Base-by-base conservation (phyloP, 2,113 vertebrate species). In the Malurus elegans region DNA sequence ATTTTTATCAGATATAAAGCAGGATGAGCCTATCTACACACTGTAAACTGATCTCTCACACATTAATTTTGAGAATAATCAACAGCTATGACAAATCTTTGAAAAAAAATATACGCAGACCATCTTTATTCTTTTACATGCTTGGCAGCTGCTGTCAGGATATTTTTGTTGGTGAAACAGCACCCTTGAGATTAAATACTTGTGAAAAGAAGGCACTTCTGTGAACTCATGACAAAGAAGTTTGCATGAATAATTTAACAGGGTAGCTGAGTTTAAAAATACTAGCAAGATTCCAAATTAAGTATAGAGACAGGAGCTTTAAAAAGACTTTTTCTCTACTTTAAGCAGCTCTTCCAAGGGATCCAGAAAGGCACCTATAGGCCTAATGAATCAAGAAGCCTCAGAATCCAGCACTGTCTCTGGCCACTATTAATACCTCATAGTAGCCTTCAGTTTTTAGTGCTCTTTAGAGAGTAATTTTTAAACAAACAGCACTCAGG, bases 401-500 rank as follows among this genome's bases (percentile, higher is more conserved):
- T 92, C 75, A 80, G 60, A 86, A 94, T 42, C 25, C 45, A 76
- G 26, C 0, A 0, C 18, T 26, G 18, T 64, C 50, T 88, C 47
- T 66, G 54, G 26, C 36, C 50, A 42, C 29, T 66, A 56, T 31
- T 86, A 83, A 80, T 42, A 76, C n/a, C 34, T 45, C 3, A 0
- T 60, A 86, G 53, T 40, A 86, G 31, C 36, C 29, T 51, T 28
- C 31, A 57, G 25, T 90, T 74, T 56, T 0, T 1, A 76, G 71
- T 88, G 18, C 16, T 72, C 36, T 80, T 71, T 21, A 78, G 38
- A 71, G 24, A 78, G 60, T 28, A 38, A n/a, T 32, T 92, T 70
- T 93, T 44, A 80, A 95, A 88, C 32, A 96, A 96, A 95, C 18
- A 92, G 14, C 85, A 94, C 92, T 78, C 92, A 57, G n/a, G 48